Evolutionary conservation across 2,113 vertebrate species (phyloP), one percentile per base, ranked within the genome.

Genomic region (Lasiurus cinereus): DNA sequence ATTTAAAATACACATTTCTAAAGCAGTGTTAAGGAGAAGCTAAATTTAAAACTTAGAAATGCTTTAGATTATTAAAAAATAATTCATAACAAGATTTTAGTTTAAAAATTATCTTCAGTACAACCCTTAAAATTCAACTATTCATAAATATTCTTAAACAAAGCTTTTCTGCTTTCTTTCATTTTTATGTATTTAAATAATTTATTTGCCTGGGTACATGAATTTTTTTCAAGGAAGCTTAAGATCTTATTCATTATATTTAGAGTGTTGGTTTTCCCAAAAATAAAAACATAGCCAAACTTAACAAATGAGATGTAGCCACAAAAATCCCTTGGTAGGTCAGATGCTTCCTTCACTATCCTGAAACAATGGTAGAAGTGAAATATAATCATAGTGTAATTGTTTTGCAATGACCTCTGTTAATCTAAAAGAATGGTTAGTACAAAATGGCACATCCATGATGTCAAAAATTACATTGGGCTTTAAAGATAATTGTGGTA

Each of bases 21-120:
- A 86, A 86, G 16, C 13, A 87, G 29, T 62, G 16, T 62, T 78
- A 72, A 87, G 33, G 31, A 87, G 88, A 95, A 67, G 13, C 18
- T 48, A 73, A 76, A 89, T 79, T 78, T 43, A 79, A 92, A 93
- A 67, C 43, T 76, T 70, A 88, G 29, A 66, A 91, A 88, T 54
- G 46, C 3, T 83, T 96, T 96, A 88, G 64, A n/a, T 90, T 43
- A 88, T 52, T 31, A 93, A 84, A 88, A 76, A 72, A 73, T 73
- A 85, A n/a, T 84, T 73, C 80, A 46, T 39, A 43, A 48, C 3
- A 80, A 77, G 16, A 67, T 70, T 88, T 74, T 66, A 54, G 24
- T 46, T 88, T 56, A 54, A 70, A 88, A 70, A 36, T 48, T n/a
- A 59, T 59, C 67, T 77, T 14, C 36, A 21, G 2, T 39, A 80